phyloP scores from a whole-genome alignment of 2,888 invertebrate genomes.

The Cantharis rustica region DNA sequence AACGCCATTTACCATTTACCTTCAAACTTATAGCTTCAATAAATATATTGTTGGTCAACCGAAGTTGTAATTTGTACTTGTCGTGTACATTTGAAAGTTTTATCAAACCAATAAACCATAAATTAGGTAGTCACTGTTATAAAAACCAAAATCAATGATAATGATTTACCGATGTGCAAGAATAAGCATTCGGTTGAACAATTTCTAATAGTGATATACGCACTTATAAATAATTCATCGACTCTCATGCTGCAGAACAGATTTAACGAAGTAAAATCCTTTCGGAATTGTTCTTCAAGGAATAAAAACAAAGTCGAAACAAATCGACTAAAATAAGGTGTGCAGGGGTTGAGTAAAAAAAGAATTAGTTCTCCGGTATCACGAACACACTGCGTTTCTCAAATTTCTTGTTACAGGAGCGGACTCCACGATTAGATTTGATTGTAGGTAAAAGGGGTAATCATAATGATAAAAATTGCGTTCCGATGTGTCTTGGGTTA shows the following conservation, averaged over 20 bases:
- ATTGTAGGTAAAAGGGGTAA: neutral
- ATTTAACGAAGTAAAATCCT: neutral
- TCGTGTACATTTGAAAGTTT: neutral
- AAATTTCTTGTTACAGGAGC: neutral
- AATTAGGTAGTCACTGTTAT: neutral
- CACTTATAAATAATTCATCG: conserved; percentile 3
- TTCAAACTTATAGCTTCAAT: neutral
- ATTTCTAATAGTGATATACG: neutral
- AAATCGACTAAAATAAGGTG: neutral
- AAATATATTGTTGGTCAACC: neutral
- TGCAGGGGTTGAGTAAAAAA: neutral
- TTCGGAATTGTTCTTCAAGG: neutral
- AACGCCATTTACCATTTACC: neutral
- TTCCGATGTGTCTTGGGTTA: neutral
- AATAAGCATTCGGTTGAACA: neutral
- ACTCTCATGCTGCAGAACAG: neutral
- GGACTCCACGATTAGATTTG: neutral
- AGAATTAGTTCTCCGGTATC: neutral
- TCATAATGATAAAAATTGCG: neutral
- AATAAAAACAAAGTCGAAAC: neutral
- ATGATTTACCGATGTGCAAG: neutral
- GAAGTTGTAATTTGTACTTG: neutral
- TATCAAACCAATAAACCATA: neutral
- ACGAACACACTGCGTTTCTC: neutral
- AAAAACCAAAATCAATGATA: neutral